A percentile compares a stretch with the other conserved stretches of the same genome.
These are phyloP conservation scores for Drepana falcataria DNA, from an alignment of 2,888 invertebrate genomes.

Conservation along the genomic window DNA sequence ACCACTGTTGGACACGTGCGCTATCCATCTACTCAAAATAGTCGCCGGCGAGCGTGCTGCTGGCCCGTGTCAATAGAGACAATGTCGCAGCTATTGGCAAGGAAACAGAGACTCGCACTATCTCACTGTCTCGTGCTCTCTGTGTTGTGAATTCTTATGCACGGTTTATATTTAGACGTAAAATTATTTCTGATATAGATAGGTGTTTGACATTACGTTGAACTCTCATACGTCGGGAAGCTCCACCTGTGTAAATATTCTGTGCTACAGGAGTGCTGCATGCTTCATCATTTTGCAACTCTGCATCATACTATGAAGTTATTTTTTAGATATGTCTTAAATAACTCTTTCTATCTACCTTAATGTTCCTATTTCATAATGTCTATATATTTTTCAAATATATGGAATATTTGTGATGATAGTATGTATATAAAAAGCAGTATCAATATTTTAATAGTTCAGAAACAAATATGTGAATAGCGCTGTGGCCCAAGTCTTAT, in stretches of 20 bases:
- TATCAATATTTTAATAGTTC: too few species aligned
- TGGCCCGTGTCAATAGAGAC: conserved; percentile 71
- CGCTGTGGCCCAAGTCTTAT: too few species aligned
- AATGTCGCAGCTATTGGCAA: conserved; percentile 77
- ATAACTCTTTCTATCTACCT: too few species aligned
- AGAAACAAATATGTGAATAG: too few species aligned
- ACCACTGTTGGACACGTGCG: conserved; percentile 41
- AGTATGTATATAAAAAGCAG: too few species aligned
- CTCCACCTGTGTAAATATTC: conserved; percentile 73
- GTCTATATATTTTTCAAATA: too few species aligned
- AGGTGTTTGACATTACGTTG: conserved; percentile 79
- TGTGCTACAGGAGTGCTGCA: conserved; percentile 28
- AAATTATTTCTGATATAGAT: conserved; percentile 79
- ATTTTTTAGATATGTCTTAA: background rate
- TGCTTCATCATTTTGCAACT: conserved; percentile 15
- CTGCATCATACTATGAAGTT: background rate
- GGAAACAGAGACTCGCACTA: conserved; percentile 75
- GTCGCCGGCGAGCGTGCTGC: conserved; percentile 57
- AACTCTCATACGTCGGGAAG: conserved; percentile 76
- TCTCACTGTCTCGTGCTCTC: conserved; percentile 77
- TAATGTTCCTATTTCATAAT: too few species aligned
- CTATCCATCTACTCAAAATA: conserved; percentile 56
- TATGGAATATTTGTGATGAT: too few species aligned
- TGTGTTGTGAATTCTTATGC: conserved; percentile 78
- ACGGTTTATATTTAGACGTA: conserved; percentile 73